Conservation (phyloP, 2,888 invertebrate species). For the Eristalinus sepulchralis region DNA sequence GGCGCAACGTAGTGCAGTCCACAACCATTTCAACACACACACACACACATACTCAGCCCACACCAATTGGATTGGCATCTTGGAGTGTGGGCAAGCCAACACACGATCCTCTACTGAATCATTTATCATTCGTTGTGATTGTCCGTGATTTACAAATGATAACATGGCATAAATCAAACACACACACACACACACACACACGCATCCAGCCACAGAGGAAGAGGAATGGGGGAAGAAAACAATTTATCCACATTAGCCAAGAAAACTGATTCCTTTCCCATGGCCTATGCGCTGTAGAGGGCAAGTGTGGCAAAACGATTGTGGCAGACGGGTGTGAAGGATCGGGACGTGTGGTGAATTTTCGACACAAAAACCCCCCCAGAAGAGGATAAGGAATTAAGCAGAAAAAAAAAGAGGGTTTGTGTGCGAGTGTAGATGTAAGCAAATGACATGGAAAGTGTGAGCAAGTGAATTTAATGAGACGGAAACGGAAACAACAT, state of each 20-base stretch:
- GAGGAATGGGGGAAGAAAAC: slow-evolving; percentile 23
- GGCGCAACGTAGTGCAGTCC: slow-evolving; percentile 19
- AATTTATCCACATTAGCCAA: slow-evolving; percentile 62
- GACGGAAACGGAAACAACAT: slow-evolving; percentile 71
- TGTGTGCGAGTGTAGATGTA: slow-evolving; percentile 20
- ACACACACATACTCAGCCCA: background rate
- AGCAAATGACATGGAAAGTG: slow-evolving; percentile 70
- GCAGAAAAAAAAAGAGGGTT: slow-evolving; percentile 18
- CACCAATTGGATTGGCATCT: no score
- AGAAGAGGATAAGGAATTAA: slow-evolving; percentile 28
- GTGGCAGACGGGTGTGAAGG: background rate
- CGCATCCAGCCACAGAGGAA: no score
- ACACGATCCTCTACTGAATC: background rate
- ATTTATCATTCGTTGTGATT: slow-evolving; percentile 65
- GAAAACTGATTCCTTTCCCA: slow-evolving; percentile 43
- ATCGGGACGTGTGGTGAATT: background rate
- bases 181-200: background rate
- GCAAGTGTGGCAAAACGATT: background rate
- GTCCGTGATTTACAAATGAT: slow-evolving; percentile 65
- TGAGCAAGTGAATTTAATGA: slow-evolving; percentile 69
- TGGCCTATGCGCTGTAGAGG: background rate
- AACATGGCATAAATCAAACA: slow-evolving; percentile 65
- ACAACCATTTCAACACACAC: background rate
- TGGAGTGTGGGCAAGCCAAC: background rate
- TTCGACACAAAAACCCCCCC: background rate